Conservation (phyloP, 2,888 invertebrate genomes). For the Eugnorisma glareosa region DNA sequence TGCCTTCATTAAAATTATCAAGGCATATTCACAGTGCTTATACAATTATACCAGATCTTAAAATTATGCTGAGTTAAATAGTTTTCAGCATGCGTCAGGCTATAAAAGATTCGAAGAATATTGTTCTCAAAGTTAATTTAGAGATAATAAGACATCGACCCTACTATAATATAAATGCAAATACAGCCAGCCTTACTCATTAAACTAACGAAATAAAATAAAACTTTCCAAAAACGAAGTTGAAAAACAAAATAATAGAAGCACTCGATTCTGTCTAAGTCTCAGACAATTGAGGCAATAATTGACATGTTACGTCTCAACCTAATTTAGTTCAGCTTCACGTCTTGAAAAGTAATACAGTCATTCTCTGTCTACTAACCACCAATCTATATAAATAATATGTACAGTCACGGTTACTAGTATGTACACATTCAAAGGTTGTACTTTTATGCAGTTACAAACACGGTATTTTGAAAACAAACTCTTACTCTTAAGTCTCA, state of each 20-base stretch:
- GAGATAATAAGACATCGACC: not conserved
- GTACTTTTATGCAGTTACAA: not conserved
- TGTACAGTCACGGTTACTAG: not conserved
- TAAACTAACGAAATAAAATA: slow-evolving; percentile 14
- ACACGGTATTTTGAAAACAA: no score
- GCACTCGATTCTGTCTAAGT: slow-evolving; percentile 35
- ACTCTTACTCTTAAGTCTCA: no score
- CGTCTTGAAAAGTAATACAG: slow-evolving; percentile 52
- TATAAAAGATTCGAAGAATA: not conserved
- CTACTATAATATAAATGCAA: not conserved
- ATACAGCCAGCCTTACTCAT: not conserved
- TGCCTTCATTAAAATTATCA: not conserved
- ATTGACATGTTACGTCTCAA: slow-evolving; percentile 40
- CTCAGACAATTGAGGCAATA: slow-evolving; percentile 19
- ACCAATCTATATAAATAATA: not conserved
- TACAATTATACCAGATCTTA: not conserved
- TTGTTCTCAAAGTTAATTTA: not conserved
- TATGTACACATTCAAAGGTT: not conserved
- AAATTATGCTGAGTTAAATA: not conserved
- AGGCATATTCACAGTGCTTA: not conserved
- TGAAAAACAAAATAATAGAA: slow-evolving; percentile 25
- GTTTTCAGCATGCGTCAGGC: not conserved
- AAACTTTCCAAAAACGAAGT: slow-evolving; percentile 4
- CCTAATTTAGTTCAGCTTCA: slow-evolving; percentile 39
- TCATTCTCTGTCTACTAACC: slow-evolving; percentile 19